These are phyloP conservation scores for Crocuta crocuta DNA, from an alignment of 2,113 vertebrate species.

Conservation along the genomic window DNA sequence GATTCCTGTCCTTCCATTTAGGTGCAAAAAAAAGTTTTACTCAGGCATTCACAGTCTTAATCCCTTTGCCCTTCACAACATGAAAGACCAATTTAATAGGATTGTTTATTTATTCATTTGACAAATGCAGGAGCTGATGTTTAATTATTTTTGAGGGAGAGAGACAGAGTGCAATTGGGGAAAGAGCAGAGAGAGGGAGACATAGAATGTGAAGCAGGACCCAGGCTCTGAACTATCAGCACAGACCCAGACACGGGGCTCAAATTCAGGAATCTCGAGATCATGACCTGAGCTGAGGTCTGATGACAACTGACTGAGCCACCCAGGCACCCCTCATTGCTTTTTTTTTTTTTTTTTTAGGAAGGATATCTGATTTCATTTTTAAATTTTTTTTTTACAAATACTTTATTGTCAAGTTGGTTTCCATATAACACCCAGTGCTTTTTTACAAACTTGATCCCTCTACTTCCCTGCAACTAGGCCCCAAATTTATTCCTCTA, in stretches of 20 bases:
- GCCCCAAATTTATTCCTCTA: not conserved
- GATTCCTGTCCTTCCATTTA: not conserved
- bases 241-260: too few species aligned
- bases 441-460: not conserved
- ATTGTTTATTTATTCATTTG: not conserved
- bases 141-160: not conserved
- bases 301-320: too few species aligned
- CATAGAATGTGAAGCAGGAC: too few species aligned
- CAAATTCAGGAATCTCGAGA: too few species aligned
- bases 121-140: not conserved
- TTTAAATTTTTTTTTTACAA: too few species aligned
- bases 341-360: conserved; percentile 50
- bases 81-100: not conserved
- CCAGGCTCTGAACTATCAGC: too few species aligned
- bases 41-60: not conserved
- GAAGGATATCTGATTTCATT: too few species aligned
- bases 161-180: too few species aligned
- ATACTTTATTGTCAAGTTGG: too few species aligned
- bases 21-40: not conserved
- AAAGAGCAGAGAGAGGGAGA: too few species aligned
- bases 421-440: not conserved
- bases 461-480: not conserved
- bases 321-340: not conserved
- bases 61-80: not conserved
- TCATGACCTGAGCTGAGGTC: too few species aligned